Base-by-base conservation (phyloP, 2,797 vertebrate species). In the Kryptopterus vitreolus region DNA sequence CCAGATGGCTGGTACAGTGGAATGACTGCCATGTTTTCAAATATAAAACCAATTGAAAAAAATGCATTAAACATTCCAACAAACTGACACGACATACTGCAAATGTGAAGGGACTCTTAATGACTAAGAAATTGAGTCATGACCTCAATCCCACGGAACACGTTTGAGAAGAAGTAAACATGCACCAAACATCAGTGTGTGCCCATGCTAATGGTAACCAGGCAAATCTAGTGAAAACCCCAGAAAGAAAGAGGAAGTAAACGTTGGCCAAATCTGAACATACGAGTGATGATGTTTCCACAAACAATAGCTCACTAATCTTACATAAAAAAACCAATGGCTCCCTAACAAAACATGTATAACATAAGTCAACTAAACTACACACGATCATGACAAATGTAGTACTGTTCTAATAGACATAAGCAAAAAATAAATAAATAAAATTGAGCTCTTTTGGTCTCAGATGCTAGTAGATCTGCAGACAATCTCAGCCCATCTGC, bases 401-500 rank as follows among this genome's bases (percentile, higher is more conserved):
- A 43, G 22, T 11, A 43, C 3, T 5, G 6, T 18, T 31, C 29
- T n/a, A n/a, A n/a, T n/a, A n/a, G n/a, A n/a, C n/a, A n/a, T n/a
- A n/a, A n/a, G n/a, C n/a, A n/a, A n/a, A n/a, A n/a, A n/a, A n/a
- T n/a, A n/a, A n/a, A n/a, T n/a, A n/a, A n/a, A n/a, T n/a, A 57
- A 24, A 57, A n/a, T 7, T 29, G 12, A 11, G 26, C n/a, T 35
- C 3, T n/a, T 12, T 2, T 15, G 31, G 29, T 69, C 66, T 61
- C 46, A 66, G 77, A 77, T 38, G 38, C 38, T n/a, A 75, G 38
- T 6, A 52, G 69, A 80, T 72, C 48, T 70, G 52, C 35, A 66
- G 55, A 33, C 70, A 52, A 81, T 74, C 77, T 52, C 8, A 22
- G 81, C 43, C 81, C 86, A 87, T 87, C 86, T 87, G 86, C 83